Evolutionary conservation across 2,888 invertebrate genomes (phyloP), one percentile per base, ranked within the genome.

Genomic region (Geophilus truncorum): DNA sequence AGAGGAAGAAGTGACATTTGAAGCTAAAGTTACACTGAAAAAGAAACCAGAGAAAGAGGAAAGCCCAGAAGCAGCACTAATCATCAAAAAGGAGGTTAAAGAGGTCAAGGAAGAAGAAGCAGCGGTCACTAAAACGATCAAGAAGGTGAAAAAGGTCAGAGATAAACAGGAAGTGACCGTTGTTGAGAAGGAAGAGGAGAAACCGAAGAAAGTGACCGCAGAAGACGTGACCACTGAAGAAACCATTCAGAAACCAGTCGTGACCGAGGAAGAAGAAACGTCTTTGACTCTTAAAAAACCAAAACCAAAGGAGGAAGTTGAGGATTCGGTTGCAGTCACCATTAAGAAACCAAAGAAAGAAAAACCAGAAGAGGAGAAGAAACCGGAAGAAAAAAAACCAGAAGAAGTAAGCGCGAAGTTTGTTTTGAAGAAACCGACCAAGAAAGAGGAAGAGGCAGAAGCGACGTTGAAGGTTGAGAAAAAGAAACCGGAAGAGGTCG

Each of bases 51-150:
- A 70, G 5, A 30, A 45, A 75, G 21, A 62, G 57, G 70, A 80
- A 70, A 57, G 62, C 15, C 81, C 88, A 0, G 84, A 81, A 78
- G 77, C 77, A 25, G 80, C 81, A 36, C 18, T 81, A 15, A 78
- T 25, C 12, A 57, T 82, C 5, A 40, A 82, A 57, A 45, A 79
- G 3, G 45, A 51, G 25, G 51, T 45, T 1, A 57, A 7, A 6
- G 62, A 82, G 10, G 82, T 79, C 21, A 75, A 34, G 30, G 78
- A 30, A 34, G 78, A 80, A 34, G 78, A 28, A 78, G 34, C 78
- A 1, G 75, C 23, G 32, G 80, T 34, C 1, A 80, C 77, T 2
- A 78, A 34, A 18, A 75, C 34, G 5, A 80, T 80, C n/a, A 36
- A 45, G 18, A 81, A 79, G 28, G 80, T 45, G 81, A 82, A 62